Base-by-base conservation (phyloP, 2,888 invertebrate genomes). In the Melipona bicolor region DNA sequence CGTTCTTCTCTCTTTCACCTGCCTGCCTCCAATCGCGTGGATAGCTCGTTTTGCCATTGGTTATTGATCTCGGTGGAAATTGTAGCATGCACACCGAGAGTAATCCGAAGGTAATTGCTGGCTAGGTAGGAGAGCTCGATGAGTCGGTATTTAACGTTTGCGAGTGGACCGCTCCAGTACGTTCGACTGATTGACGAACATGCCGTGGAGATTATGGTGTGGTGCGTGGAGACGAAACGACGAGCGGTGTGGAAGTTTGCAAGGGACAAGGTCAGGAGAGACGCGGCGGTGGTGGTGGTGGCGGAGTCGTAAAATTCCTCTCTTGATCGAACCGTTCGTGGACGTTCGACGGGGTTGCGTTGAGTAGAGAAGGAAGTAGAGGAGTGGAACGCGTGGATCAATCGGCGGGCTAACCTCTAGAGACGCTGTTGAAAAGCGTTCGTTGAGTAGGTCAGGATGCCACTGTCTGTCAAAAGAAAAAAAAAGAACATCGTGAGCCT, bases 191-290 rank as follows among this genome's bases (percentile, higher is more conserved):
- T 73, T n/a, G 50, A 49, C 4, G 72, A 49, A 61, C 27, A 32
- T 9, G 9, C 43, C 43, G 59, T 27, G 59, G 15, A 27, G 21
- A 59, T 59, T 0, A 43, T 59, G n/a, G 32, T 4, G 32, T 0
- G 32, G 32, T 56, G 15, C 36, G 19, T 11, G 11, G 36, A 13
- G 36, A 24, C 24, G 52, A 36, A 36, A 27, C 21, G 61, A 27
- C 62, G 19, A 15, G 0, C 24, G 5, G 43, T 50, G 49, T 24
- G 49, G 21, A n/a, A 75, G 49, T 24, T 50, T 15, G 19, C 32
- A 43, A 43, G 43, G 50, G n/a, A 36, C 70, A 77, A 77, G 77
- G 77, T 77, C 70, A 62, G 24, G 61, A 32, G 32, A 76, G 49
- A 77, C 27, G 56, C 27, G 67, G 43, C 32, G 59, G 0, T 49